Conservation (phyloP, 1,140 invertebrate species). For the Doryteuthis pealeii region DNA sequence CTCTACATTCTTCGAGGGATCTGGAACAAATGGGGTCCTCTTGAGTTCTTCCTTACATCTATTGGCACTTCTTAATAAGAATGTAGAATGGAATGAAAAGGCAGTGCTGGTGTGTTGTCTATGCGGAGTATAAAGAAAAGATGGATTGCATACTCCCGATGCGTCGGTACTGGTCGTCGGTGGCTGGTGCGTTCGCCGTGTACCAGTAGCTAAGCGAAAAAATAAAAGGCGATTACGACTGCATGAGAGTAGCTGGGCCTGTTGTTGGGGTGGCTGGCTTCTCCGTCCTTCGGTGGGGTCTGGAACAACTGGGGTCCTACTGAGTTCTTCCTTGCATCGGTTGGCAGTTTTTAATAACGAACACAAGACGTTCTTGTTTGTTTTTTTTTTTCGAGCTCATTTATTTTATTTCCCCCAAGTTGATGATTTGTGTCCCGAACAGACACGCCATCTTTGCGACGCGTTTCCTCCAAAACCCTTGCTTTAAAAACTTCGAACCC, state of each 20-base stretch:
- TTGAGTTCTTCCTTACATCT: too few relatives aligned
- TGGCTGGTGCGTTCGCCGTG: background rate
- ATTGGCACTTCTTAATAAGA: too few relatives aligned
- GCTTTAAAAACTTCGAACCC: too few relatives aligned
- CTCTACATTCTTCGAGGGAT: too few relatives aligned
- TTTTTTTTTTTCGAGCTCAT: too few relatives aligned
- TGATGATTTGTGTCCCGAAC: background rate
- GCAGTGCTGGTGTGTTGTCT: background rate
- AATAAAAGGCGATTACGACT: constrained; percentile 4
- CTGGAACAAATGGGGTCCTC: too few relatives aligned
- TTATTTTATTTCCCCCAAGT: too few relatives aligned
- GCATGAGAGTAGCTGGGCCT: background rate
- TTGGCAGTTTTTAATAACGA: too few relatives aligned
- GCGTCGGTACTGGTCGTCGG: background rate
- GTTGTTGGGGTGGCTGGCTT: too few relatives aligned
- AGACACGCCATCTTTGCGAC: constrained; percentile 11
- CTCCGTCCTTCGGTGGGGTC: background rate
- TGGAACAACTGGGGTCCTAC: constrained; percentile 9
- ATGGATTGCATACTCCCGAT: background rate
- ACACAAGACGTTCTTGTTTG: too few relatives aligned
- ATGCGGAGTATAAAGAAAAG: background rate
- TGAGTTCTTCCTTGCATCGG: constrained; percentile 5
- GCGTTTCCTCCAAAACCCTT: too few relatives aligned
- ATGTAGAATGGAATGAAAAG: constrained; percentile 1
- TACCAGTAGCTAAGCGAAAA: background rate